These are phyloP conservation scores for Macrotis lagotis DNA, from an alignment of 2,113 vertebrate genomes.

Conservation along the genomic window DNA sequence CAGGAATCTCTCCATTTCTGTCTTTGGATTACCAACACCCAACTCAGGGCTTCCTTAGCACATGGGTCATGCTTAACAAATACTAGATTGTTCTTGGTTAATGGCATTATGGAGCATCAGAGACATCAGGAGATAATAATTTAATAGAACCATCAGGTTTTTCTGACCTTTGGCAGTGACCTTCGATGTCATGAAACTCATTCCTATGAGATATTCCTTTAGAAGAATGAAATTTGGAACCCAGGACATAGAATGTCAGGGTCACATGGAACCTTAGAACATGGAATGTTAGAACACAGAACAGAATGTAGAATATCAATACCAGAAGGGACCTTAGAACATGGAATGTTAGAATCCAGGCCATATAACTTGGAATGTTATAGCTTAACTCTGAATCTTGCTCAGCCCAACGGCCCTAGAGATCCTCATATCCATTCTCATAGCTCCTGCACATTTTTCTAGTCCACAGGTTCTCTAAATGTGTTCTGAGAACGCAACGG, in stretches of 20 bases:
- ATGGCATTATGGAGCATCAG: background rate
- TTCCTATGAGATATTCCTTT: background rate
- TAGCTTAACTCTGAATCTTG: background rate
- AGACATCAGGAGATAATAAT: background rate
- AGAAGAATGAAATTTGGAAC: too few species aligned
- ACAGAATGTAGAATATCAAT: background rate
- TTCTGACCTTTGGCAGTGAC: background rate
- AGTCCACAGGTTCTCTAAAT: background rate
- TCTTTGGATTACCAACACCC: background rate
- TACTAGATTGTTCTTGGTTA: background rate
- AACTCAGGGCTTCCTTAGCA: background rate
- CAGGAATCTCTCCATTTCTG: background rate
- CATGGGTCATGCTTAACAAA: background rate
- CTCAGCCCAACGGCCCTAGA: background rate
- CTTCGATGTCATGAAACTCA: background rate
- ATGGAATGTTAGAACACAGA: background rate
- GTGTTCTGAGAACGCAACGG: background rate
- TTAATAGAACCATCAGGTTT: background rate
- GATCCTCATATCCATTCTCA: background rate
- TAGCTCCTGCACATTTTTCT: background rate
- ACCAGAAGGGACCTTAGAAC: background rate
- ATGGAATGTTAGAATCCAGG: background rate
- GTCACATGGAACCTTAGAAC: too few species aligned
- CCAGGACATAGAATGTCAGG: background rate
- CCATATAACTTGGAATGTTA: background rate